Evolutionary conservation across 2,113 vertebrate species (phyloP), one percentile per base, ranked within the genome.

Genomic region (Rana temporaria): DNA sequence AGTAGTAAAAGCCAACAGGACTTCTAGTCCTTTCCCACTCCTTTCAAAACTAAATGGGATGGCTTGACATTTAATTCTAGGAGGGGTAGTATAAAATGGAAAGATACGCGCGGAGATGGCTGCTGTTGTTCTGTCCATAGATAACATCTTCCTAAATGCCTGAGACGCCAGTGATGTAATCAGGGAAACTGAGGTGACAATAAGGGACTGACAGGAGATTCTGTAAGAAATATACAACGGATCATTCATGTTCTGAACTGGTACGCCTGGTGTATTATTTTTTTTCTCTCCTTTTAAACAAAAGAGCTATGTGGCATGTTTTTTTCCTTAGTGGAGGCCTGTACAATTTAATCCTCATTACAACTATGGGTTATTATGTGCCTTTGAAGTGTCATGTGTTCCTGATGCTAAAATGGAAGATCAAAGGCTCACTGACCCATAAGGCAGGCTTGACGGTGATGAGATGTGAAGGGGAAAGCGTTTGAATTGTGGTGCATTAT

Each of bases 341-440:
- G 71, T 59, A 57, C 63, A 60, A 68, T 75, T 60, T 83, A 83
- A 83, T 83, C 71, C 70, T 83, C 63, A 76, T 83, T 83, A 83
- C 81, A 83, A 67, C 72, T 15, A 59, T 57, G 72, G 81, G 71
- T 72, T 76, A 76, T 83, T 83, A 74, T 66, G 73, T 68, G 53
- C 59, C 81, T 83, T 83, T 83, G 81, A 83, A 83, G 71, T 83
- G 80, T 75, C 80, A 75, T 68, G 81, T 76, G 81, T 66, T 68
- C 66, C 53, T 83, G 63, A 75, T 83, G 81, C 81, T 76, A 83
- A 83, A 83, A 83, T 57, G 71, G 63, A 68, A 83, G 81, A 83
- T 83, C 81, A 83, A 83, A 83, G 81, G 20, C 60, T 68, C 81
- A 19, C 30, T 75, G 72, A 76, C 81, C 81, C 81, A 68, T 68